Percentiles rank a stretch among this genome's conserved stretches.
phyloP scores from a whole-genome alignment of 2,888 invertebrate genomes.

The Chrysolina oricalcia region DNA sequence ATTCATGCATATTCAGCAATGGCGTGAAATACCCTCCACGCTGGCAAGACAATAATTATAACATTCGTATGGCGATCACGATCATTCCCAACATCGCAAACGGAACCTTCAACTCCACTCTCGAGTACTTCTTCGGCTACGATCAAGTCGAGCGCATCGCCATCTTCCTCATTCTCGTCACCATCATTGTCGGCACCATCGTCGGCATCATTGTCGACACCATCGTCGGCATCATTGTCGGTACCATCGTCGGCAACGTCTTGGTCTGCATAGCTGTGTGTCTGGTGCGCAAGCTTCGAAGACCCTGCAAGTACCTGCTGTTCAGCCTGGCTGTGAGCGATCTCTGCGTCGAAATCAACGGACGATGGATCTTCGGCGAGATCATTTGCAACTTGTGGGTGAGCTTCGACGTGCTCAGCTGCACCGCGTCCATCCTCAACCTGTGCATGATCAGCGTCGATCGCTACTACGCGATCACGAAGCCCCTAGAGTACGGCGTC shows the following conservation, averaged over 20 bases:
- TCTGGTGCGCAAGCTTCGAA: conserved; percentile 91
- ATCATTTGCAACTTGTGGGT: conserved; percentile 97
- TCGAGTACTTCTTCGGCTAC: conserved; percentile 58
- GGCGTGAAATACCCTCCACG: conserved; percentile 37
- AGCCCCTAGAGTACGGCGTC: conserved; percentile 95
- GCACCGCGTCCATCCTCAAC: conserved; percentile 98
- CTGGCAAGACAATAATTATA: conserved; percentile 33
- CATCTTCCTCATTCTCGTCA: conserved; percentile 82
- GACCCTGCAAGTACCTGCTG: conserved; percentile 92
- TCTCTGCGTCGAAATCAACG: conserved; percentile 93
- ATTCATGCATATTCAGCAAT: conserved; percentile 44
- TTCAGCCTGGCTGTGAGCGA: conserved; percentile 98
- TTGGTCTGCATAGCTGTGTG: conserved; percentile 90
- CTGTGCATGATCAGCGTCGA: conserved; percentile 98
- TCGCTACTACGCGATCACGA: conserved; percentile 90
- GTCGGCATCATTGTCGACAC: too few relatives aligned
- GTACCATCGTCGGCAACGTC: conserved; percentile 93
- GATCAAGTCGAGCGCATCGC: conserved; percentile 76
- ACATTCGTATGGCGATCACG: conserved; percentile 70
- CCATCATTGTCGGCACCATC: conserved; percentile 86
- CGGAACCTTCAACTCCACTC: conserved; percentile 60
- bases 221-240: too few relatives aligned
- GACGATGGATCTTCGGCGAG: conserved; percentile 94
- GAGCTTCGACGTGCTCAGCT: conserved; percentile 96
- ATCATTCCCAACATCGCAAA: conserved; percentile 58